Conservation (phyloP, 2,113 vertebrate genomes). For the Chaetura pelagica region DNA sequence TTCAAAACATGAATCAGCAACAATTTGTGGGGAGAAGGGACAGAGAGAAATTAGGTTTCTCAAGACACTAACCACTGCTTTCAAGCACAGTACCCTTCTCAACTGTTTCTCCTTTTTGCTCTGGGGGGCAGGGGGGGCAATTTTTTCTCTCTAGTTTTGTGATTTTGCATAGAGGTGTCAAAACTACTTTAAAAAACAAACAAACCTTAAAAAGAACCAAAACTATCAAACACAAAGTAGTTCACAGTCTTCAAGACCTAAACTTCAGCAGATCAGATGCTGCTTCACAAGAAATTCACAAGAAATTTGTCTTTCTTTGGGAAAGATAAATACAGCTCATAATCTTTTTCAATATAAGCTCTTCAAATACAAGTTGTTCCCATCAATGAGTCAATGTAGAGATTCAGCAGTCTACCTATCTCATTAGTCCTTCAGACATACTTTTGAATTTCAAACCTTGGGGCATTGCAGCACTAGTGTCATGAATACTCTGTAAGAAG, state of each 20-base stretch:
- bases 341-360: background rate
- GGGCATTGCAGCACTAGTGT: constrained; percentile 36
- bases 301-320: background rate
- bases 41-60: background rate
- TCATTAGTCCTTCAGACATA: background rate
- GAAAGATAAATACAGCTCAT: background rate
- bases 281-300: background rate
- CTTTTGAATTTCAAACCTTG: background rate
- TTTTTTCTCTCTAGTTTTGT: background rate
- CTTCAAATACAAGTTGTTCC: background rate
- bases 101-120: background rate
- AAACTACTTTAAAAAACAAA: background rate
- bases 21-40: background rate
- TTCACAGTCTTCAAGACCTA: background rate
- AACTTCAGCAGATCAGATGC: background rate
- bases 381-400: background rate
- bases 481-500: constrained; percentile 21
- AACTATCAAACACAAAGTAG: background rate
- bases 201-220: background rate
- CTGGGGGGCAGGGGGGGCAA: background rate
- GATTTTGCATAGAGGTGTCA: background rate
- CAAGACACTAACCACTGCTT: background rate
- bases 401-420: background rate
- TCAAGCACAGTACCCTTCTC: background rate
- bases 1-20: background rate